phyloP scores from a whole-genome alignment of 2,888 invertebrate species.

The Netelia inedita region DNA sequence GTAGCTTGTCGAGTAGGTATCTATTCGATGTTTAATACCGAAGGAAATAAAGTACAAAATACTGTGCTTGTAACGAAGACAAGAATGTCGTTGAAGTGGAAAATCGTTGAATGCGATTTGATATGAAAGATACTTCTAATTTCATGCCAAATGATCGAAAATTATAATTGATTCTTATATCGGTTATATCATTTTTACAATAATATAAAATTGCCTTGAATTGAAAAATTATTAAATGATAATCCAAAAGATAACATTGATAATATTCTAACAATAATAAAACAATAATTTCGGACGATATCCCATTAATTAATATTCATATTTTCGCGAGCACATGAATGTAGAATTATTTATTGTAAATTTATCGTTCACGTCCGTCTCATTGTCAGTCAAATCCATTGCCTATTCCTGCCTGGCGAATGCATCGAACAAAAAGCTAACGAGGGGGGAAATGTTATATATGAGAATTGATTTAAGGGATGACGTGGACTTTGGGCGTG shows the following conservation, averaged over 20 bases:
- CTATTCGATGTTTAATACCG: constrained; percentile 5
- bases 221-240: too few species aligned
- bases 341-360: too few species aligned
- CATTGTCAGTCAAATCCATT: not conserved
- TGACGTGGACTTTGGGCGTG: not conserved
- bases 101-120: too few species aligned
- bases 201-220: too few species aligned
- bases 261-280: not conserved
- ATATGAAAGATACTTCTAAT: too few species aligned
- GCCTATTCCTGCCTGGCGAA: not conserved
- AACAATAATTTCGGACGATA: not conserved
- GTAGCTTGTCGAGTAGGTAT: constrained; percentile 1
- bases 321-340: too few species aligned
- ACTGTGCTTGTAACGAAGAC: not conserved
- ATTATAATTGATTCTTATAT: too few species aligned
- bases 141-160: too few species aligned
- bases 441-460: not conserved
- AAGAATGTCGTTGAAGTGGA: not conserved
- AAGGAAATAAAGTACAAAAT: not conserved
- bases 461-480: constrained; percentile 12
- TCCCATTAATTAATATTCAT: not conserved
- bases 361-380: not conserved
- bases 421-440: constrained; percentile 1
- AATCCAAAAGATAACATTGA: too few species aligned
- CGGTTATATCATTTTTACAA: too few species aligned